A percentile compares a stretch with the other conserved stretches of the same genome.
phyloP scores from a whole-genome alignment of 2,888 invertebrate genomes.

The Cactoblastis cactorum region DNA sequence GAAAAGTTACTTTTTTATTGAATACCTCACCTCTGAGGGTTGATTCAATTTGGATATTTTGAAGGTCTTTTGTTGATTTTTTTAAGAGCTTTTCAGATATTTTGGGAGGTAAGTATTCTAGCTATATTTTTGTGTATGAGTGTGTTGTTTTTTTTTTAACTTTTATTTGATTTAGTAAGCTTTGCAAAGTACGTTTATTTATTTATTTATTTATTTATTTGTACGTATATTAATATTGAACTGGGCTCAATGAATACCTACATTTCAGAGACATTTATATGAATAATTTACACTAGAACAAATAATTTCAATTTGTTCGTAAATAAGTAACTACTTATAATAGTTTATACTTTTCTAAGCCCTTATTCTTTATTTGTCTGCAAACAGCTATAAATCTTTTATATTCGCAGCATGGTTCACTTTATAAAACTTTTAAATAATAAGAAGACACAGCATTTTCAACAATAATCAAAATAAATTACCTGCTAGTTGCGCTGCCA shows the following conservation, averaged over 20 bases:
- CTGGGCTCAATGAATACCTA: too few species aligned
- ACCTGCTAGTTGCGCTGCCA: constrained; percentile 35
- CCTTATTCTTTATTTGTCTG: not conserved
- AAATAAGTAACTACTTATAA: too few species aligned
- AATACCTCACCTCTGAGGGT: not conserved
- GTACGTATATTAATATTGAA: too few species aligned
- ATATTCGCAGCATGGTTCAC: not conserved
- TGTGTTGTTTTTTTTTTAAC: not conserved
- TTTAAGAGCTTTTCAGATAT: not conserved
- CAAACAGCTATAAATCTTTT: constrained; percentile 2
- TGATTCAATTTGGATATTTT: constrained; percentile 1
- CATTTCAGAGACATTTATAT: too few species aligned
- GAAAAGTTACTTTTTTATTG: constrained; percentile 4
- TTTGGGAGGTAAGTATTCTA: too few species aligned
- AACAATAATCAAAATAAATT: constrained; percentile 31
- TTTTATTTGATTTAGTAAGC: too few species aligned
- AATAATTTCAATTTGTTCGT: too few species aligned
- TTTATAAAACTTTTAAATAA: constrained; percentile 9
- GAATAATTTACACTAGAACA: too few species aligned
- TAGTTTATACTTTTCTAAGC: too few species aligned
- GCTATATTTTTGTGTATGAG: not conserved
- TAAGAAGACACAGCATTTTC: constrained; percentile 13
- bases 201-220: too few species aligned
- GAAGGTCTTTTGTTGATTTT: not conserved
- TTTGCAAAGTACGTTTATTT: too few species aligned